phyloP scores from a whole-genome alignment of 2,888 invertebrate genomes.

The Xestobium rufovillosum region DNA sequence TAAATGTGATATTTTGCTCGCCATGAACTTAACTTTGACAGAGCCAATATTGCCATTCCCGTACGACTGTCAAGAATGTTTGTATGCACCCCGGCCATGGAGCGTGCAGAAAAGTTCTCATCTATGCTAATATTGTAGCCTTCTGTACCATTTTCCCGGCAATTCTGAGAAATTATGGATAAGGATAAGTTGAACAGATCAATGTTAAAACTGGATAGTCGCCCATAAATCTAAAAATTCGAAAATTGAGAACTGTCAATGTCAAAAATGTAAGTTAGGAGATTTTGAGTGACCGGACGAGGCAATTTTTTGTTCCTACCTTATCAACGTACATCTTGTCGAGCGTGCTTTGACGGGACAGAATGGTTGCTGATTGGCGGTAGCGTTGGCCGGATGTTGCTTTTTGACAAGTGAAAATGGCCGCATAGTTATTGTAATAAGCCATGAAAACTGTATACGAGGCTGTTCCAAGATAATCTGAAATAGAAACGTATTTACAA shows the following conservation, averaged over 20 bases:
- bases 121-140: slow-evolving; percentile 65
- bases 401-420: slow-evolving; percentile 72
- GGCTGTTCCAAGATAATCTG: slow-evolving; percentile 68
- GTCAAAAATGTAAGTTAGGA: slow-evolving; percentile 1
- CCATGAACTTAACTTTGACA: too few relatives aligned
- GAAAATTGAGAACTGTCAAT: slow-evolving; percentile 18
- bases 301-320: slow-evolving; percentile 39
- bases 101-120: slow-evolving; percentile 67
- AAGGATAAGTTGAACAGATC: slow-evolving; percentile 70
- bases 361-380: slow-evolving; percentile 70
- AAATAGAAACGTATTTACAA: slow-evolving; percentile 23
- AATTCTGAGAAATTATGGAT: slow-evolving; percentile 68
- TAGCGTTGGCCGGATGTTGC: slow-evolving; percentile 66
- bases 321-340: slow-evolving; percentile 65
- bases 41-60: too few relatives aligned
- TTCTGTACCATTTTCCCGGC: slow-evolving; percentile 55
- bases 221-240: slow-evolving; percentile 51
- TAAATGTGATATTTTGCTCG: too few relatives aligned
- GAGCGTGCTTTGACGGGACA: slow-evolving; percentile 65
- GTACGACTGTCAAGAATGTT: too few relatives aligned
- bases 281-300: too few relatives aligned
- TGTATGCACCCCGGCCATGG: slow-evolving; percentile 61
- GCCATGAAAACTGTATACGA: slow-evolving; percentile 67
- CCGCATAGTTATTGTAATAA: slow-evolving; percentile 68
- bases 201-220: slow-evolving; percentile 57